Evolutionary conservation across 2,113 vertebrate genomes (phyloP), one percentile per base, ranked within the genome.

Genomic region (Tympanuchus pallidicinctus): DNA sequence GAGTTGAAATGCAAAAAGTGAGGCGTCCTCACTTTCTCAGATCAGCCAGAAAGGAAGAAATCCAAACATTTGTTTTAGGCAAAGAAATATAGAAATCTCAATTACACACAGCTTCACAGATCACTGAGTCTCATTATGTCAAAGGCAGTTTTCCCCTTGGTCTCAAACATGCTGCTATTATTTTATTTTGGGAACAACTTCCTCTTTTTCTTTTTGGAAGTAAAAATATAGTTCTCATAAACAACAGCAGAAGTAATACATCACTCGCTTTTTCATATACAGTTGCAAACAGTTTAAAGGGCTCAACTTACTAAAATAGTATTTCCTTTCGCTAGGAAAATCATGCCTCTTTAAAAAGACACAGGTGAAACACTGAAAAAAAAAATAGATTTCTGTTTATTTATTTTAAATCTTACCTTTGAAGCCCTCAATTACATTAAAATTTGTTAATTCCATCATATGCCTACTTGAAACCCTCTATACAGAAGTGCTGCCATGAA

Each of bases 21-120:
- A 43, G 52, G 69, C 61, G 8, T 56, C 28, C 85, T 56, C 12
- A 47, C 19, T 83, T 76, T 87, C 82, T 56, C 83, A 89, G 38
- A 24, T 83, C 74, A 70, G 56, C 40, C 87, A 82, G 93, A 80
- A 45, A 30, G 73, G 73, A 88, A 60, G 57, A 90, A 78, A 96
- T 76, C 34, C 30, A 93, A 92, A 95, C 67, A 87, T 86, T 92
- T 86, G 60, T n/a, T 85, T 87, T 75, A 81, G 50, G 12, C 30
- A 94, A 66, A 73, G 27, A 24, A 59, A 54, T 48, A 71, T 48
- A 36, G 25, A 93, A 91, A 75, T 74, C 69, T 94, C 48, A 79
- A 21, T 48, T 14, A 76, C 14, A 88, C 47, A 48, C 47, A 61
- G 36, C 60, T 88, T 83, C 66, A 84, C 22, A 63, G 54, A 83